A percentile compares a stretch with the other conserved stretches of the same genome.
Conservation (phyloP, 2,797 vertebrate genomes). For the Enteromius mattozi region DNA sequence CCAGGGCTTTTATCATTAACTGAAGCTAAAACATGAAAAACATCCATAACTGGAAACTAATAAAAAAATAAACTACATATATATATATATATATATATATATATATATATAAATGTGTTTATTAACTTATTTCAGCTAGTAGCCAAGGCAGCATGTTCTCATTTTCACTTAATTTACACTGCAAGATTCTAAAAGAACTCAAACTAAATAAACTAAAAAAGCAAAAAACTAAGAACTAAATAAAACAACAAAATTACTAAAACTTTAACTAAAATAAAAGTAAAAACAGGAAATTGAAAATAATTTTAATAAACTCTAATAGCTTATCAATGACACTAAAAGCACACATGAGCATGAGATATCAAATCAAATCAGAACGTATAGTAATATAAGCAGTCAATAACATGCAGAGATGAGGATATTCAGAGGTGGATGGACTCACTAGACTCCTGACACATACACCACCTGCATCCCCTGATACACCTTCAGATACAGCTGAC, state of each 20-base stretch:
- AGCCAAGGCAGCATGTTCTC: no score
- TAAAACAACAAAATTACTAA: neutral
- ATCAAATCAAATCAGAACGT: neutral
- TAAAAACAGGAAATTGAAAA: neutral
- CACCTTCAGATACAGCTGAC: slow-evolving; percentile 89
- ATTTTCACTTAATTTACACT: neutral
- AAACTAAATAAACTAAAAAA: no score
- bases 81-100: no score
- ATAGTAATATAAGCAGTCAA: neutral
- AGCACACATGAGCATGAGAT: neutral
- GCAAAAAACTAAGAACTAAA: neutral
- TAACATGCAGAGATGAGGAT: neutral
- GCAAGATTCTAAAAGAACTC: neutral
- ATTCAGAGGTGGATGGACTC: slow-evolving; percentile 71
- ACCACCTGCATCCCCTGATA: slow-evolving; percentile 95
- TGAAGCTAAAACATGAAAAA: neutral
- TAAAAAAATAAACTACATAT: neutral
- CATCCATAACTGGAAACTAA: neutral
- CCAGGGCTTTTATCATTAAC: neutral
- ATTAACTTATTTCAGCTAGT: no score
- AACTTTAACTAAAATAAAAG: neutral
- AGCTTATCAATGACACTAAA: neutral
- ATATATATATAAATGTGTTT: no score
- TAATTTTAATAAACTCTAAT: neutral
- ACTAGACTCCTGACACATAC: slow-evolving; percentile 95